A percentile compares a stretch with the other conserved stretches of the same genome.
These are phyloP conservation scores for Nebria salina DNA, from an alignment of 2,888 invertebrate species.

Conservation along the genomic window DNA sequence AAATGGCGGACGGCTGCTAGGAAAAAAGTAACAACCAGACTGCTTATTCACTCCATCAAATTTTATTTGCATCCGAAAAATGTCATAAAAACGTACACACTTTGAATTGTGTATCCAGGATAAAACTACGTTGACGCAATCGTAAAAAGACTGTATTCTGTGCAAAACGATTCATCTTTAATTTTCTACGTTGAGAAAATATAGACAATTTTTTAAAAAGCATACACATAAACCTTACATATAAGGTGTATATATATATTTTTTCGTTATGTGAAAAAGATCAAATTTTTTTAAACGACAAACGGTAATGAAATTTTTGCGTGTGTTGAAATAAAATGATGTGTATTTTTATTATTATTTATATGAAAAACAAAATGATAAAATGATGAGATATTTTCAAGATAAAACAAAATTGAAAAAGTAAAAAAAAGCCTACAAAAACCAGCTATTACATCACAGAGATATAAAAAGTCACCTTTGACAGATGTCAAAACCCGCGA, in stretches of 20 bases:
- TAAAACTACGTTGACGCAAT: constrained; percentile 16
- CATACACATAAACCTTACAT: too few relatives aligned
- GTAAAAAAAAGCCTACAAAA: too few relatives aligned
- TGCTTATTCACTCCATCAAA: constrained; percentile 38
- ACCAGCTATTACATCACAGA: background rate
- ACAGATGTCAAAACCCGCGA: background rate
- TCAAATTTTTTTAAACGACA: too few relatives aligned
- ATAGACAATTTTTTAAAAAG: background rate
- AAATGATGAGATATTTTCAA: background rate
- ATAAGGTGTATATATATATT: too few relatives aligned
- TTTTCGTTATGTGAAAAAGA: too few relatives aligned
- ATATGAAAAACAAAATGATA: background rate
- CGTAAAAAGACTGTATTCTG: background rate
- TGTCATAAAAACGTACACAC: constrained; percentile 9
- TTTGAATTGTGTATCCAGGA: background rate
- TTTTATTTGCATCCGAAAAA: constrained; percentile 40
- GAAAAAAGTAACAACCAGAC: constrained; percentile 17
- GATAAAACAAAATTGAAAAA: background rate
- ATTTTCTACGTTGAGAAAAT: background rate
- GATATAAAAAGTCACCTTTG: background rate
- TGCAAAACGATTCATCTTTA: background rate
- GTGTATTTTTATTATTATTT: too few relatives aligned
- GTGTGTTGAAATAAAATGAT: background rate
- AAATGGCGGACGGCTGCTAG: background rate
- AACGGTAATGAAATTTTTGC: too few relatives aligned